phyloP scores from a whole-genome alignment of 2,797 vertebrate genomes.

The Acipenser oxyrinchus region DNA sequence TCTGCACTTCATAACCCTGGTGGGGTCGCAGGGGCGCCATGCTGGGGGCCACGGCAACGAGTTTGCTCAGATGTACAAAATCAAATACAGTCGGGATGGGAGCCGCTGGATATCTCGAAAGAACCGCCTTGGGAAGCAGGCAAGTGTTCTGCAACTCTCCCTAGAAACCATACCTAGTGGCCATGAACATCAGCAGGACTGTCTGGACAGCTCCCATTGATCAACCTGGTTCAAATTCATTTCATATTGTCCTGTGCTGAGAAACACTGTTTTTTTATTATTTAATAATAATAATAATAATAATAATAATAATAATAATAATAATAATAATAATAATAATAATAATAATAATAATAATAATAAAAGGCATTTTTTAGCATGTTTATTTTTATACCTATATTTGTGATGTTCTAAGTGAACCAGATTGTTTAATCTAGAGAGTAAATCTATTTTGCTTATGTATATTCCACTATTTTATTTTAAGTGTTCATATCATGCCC shows the following conservation, averaged over 20 bases:
- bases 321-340: too few relatives aligned
- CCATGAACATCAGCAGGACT: background rate
- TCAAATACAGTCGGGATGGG: conserved; percentile 92
- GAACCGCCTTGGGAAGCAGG: conserved; percentile 85
- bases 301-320: too few relatives aligned
- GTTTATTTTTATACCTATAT: too few relatives aligned
- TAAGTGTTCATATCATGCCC: background rate
- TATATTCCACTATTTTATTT: too few relatives aligned
- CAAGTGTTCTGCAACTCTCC: conserved; percentile 26
- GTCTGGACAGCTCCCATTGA: background rate
- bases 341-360: too few relatives aligned
- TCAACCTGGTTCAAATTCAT: background rate
- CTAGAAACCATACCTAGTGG: too few relatives aligned
- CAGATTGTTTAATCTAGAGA: too few relatives aligned
- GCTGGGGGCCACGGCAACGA: conserved; percentile 93
- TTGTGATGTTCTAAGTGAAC: background rate
- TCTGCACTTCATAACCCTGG: conserved; percentile 89
- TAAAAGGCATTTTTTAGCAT: too few relatives aligned
- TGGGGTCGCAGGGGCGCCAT: conserved; percentile 89
- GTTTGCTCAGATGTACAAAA: conserved; percentile 92
- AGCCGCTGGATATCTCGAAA: conserved; percentile 94
- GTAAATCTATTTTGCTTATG: too few relatives aligned
- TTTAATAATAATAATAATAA: too few relatives aligned
- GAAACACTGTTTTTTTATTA: too few relatives aligned
- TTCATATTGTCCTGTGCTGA: too few relatives aligned